Evolutionary conservation across 2,888 invertebrate genomes (phyloP), one percentile per base, ranked within the genome.

Genomic region (Brachyptera putata): DNA sequence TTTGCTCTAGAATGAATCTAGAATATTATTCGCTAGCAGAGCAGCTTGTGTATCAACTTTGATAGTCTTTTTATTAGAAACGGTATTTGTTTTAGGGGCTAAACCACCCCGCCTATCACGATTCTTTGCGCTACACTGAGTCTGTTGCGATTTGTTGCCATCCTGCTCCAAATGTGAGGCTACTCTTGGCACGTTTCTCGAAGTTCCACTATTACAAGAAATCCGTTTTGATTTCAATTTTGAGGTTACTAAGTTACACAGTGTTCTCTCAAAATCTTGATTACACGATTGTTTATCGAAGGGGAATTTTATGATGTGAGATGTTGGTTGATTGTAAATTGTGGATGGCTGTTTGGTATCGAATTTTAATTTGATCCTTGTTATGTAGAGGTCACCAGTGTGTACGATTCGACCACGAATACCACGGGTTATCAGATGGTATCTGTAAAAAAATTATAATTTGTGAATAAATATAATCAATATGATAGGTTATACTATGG

Each of bases 111-210:
- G n/a, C n/a, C n/a, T n/a, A n/a, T n/a, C n/a, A n/a, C 30, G 30
- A 5, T 5, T 7, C 30, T 30, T 16, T 4, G 25, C 30, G 4
- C 46, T 37, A 16, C 60, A 49, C n/a, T 57, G 30, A n/a, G 60
- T 61, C 57, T 61, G 60, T 3, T 57, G 49, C 1, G 60, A 61
- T 30, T 61, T 61, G 60, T 61, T 61, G 11, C 48, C 55, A 30
- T 57, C 60, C 30, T 61, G 60, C 13, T 61, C 56, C 26, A 56
- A 18, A 11, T 61, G 60, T 11, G 16, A 37, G 11, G 48, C 22
- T 22, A 61, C 48, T n/a, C 34, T 61, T n/a, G 60, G 60, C 56
- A 60, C 57, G 4, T 16, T 11, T n/a, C n/a, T n/a, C n/a, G n/a
- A n/a, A n/a, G n/a, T n/a, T n/a, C n/a, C n/a, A n/a, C n/a, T n/a